Conservation (phyloP, 1,140 invertebrate species). For the Aricia agestis region DNA sequence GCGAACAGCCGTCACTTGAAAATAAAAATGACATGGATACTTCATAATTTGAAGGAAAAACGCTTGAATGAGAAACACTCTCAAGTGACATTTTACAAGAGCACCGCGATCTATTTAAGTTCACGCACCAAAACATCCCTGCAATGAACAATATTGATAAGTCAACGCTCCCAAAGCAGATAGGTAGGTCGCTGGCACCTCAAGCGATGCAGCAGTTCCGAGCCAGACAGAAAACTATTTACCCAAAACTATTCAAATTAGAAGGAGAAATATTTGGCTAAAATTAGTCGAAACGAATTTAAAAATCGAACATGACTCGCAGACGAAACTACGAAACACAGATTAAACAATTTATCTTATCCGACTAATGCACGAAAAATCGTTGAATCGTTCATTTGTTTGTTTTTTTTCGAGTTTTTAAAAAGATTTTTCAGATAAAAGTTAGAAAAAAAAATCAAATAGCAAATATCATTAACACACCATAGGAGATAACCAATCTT, state of each 20-base stretch:
- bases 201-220: neutral
- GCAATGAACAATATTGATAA: neutral
- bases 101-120: too few species aligned
- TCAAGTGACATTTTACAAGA: too few species aligned
- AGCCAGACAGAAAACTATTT: slow-evolving; percentile 14
- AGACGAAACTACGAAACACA: neutral
- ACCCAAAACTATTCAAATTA: neutral
- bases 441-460: neutral
- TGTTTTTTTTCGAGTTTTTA: neutral
- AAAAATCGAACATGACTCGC: neutral
- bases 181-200: slow-evolving; percentile 6
- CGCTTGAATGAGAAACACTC: too few species aligned
- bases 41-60: too few species aligned
- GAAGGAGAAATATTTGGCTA: neutral
- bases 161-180: neutral
- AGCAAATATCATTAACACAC: too few species aligned
- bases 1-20: too few species aligned
- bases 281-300: neutral
- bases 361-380: neutral
- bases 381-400: neutral
- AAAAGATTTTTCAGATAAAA: neutral
- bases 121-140: neutral
- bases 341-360: neutral
- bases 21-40: too few species aligned
- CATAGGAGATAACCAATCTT: too few species aligned